Evolutionary conservation across 2,113 vertebrate species (phyloP), one percentile per base, ranked within the genome.

Genomic region (Sapayoa aenigma): DNA sequence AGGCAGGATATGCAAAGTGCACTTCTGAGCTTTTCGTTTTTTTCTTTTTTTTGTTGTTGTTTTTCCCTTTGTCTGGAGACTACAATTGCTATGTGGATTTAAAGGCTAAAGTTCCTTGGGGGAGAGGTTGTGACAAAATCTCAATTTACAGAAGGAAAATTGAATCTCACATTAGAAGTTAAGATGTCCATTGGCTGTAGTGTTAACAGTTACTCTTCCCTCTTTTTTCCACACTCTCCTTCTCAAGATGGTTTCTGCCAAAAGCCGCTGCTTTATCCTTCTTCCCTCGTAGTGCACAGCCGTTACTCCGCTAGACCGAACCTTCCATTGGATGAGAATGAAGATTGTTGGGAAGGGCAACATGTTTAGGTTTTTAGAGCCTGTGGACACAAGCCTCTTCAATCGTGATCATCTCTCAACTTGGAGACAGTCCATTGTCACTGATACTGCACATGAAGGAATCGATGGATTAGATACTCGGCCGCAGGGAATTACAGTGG

Each of bases 21-120:
- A 81, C 90, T 97, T 95, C 92, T 79, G 78, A 94, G 91, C 31
- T 76, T 62, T 67, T n/a, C n/a, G n/a, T n/a, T 27, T 28, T 80
- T 6, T 1, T 14, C 22, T 14, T 25, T 69, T 85, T 37, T 14
- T 49, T 9, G n/a, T 4, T 4, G 5, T 9, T 52, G 27, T 14
- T 23, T 33, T 23, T 0, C 11, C 22, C 10, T n/a, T 60, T 60
- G 28, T 58, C 65, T 93, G 50, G 71, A 94, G 81, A 90, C 44
- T 75, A 55, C 75, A 76, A 8, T 66, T 93, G 50, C 35, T 88
- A n/a, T 73, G 30, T 90, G 89, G 77, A 85, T 95, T 97, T 94
- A 90, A 96, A 87, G 30, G 27, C 77, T 95, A 80, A 95, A 82
- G 63, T 81, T 89, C 49, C 23, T 9, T 66, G 24, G 10, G 22